These are phyloP conservation scores for Sciurus niger DNA, from an alignment of 2,113 vertebrate species.

Conservation along the genomic window DNA sequence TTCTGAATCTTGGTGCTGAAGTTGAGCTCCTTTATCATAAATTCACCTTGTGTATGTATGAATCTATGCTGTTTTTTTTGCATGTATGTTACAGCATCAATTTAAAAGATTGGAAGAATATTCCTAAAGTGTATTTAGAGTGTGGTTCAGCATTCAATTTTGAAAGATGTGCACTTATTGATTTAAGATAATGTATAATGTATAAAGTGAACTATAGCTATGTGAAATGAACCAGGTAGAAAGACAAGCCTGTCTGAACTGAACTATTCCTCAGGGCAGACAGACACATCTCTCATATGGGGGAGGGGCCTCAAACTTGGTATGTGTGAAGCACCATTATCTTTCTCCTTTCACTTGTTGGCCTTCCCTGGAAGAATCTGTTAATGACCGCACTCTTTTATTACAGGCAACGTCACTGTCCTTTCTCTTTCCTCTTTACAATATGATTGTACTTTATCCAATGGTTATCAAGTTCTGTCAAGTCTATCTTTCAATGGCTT, in stretches of 20 bases:
- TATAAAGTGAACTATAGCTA: background rate
- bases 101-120: background rate
- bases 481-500: background rate
- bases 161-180: background rate
- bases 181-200: background rate
- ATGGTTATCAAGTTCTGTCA: background rate
- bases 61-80: background rate
- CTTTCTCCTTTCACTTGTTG: background rate
- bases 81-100: background rate
- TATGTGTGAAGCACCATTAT: no score
- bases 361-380: background rate
- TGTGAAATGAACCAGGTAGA: background rate
- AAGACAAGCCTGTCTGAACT: background rate
- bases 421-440: background rate
- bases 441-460: background rate
- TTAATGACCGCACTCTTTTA: accelerated
- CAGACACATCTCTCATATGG: background rate
- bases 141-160: background rate
- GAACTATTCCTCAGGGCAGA: background rate
- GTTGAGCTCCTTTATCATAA: background rate
- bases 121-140: background rate
- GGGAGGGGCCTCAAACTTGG: background rate
- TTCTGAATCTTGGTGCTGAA: background rate
- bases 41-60: background rate
- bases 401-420: accelerated